Evolutionary conservation across 2,113 vertebrate species (phyloP).

Genomic region (Atlantisia rogersi): DNA sequence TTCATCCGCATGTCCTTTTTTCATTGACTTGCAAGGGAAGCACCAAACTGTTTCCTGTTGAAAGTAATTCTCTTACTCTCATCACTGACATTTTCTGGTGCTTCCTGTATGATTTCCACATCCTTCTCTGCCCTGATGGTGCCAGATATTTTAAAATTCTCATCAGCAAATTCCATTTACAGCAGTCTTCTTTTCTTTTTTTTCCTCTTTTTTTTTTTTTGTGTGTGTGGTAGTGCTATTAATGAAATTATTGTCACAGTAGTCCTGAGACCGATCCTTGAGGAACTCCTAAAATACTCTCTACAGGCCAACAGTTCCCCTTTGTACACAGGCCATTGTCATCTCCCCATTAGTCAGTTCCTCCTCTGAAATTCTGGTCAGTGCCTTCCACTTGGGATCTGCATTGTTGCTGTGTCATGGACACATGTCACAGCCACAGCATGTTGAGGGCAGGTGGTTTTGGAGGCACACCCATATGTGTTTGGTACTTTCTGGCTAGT

Average conservation of each 20-base stretch:
- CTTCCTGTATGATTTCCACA: background rate
- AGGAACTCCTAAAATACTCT: slow-evolving; percentile 54
- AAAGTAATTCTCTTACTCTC: background rate
- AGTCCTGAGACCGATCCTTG: background rate
- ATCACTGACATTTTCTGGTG: background rate
- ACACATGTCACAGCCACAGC: background rate
- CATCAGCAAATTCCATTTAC: background rate
- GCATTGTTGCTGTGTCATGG: background rate
- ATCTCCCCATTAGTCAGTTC: slow-evolving; percentile 17
- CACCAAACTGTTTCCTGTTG: background rate
- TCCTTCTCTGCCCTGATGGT: background rate
- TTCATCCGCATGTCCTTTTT: background rate
- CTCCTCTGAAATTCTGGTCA: background rate
- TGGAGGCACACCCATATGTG: background rate
- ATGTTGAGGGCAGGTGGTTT: background rate
- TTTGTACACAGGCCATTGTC: background rate
- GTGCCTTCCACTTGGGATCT: background rate
- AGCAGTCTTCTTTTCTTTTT: background rate
- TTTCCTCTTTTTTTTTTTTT: background rate
- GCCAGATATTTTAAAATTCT: background rate
- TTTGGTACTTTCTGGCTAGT: background rate
- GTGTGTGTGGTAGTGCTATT: background rate
- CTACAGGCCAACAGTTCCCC: background rate
- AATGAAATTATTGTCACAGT: slow-evolving; percentile 19
- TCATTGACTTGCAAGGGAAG: background rate